phyloP scores from a whole-genome alignment of 53 echinoderm and acorn worm species.

The Pentamera pediparva region DNA sequence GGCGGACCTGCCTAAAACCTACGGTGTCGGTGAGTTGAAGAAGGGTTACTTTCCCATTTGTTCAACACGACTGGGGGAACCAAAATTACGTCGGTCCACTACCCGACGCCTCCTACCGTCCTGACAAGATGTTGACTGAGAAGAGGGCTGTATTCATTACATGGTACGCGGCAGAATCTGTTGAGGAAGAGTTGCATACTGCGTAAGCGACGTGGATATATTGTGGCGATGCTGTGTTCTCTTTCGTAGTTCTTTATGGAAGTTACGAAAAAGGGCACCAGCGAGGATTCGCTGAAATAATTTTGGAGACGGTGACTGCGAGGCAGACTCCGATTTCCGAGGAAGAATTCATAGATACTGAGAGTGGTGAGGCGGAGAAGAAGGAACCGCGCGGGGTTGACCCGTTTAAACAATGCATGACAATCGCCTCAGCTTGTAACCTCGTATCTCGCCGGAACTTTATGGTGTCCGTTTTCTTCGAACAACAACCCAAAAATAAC shows the following conservation, averaged over 20 bases:
- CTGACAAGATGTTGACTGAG: slow-evolving; percentile 8
- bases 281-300: no score
- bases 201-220: slow-evolving; percentile 44
- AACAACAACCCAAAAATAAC: slow-evolving; percentile 1
- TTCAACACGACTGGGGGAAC: slow-evolving; percentile 13
- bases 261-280: background rate
- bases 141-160: slow-evolving; percentile 13
- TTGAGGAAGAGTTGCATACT: slow-evolving; percentile 12
- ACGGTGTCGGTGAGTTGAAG: slow-evolving; percentile 24
- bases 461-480: slow-evolving; percentile 7
- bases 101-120: slow-evolving; percentile 27
- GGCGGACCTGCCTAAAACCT: slow-evolving; percentile 25
- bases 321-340: no score
- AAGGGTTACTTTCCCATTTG: slow-evolving; percentile 42
- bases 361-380: no score
- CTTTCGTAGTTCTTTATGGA: slow-evolving; percentile 31
- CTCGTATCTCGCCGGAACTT: slow-evolving; percentile 41
- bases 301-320: no score
- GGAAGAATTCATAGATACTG: no score
- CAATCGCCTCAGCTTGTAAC: slow-evolving; percentile 56
- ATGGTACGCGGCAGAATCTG: slow-evolving; percentile 22
- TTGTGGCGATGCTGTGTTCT: slow-evolving; percentile 26
- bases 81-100: slow-evolving; percentile 25
- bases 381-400: slow-evolving; percentile 59
- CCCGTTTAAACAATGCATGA: slow-evolving; percentile 55